Conservation (phyloP, 2,797 vertebrate genomes). For the Tiaroga cobitis region DNA sequence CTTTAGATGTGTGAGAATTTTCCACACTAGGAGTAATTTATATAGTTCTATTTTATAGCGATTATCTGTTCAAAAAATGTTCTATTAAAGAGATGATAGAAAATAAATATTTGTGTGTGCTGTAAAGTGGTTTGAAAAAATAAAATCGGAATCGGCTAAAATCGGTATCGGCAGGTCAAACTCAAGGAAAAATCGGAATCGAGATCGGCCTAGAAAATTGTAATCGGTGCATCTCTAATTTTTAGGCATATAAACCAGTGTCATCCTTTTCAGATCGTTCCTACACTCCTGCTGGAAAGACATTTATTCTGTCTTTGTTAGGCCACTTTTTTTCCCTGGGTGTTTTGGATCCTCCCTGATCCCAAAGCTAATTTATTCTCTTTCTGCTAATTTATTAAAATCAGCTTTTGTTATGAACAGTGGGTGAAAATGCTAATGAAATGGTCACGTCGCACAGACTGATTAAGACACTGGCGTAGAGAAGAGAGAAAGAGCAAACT, state of each 20-base stretch:
- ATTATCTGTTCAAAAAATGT: too few relatives aligned
- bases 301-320: constrained; percentile 42
- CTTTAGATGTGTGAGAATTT: too few relatives aligned
- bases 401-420: constrained; percentile 52
- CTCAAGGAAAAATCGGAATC: too few relatives aligned
- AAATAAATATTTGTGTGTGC: too few relatives aligned
- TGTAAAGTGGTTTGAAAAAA: too few relatives aligned
- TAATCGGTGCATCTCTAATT: too few relatives aligned
- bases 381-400: constrained; percentile 62
- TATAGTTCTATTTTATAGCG: too few relatives aligned
- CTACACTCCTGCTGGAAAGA: constrained; percentile 28
- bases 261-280: constrained; percentile 1
- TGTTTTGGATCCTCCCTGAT: constrained; percentile 48
- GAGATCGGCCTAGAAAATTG: too few relatives aligned
- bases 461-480: constrained; percentile 59
- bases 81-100: too few relatives aligned
- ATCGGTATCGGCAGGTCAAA: too few relatives aligned
- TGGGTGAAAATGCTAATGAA: constrained; percentile 67
- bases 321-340: constrained; percentile 18
- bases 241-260: neutral
- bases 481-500: constrained; percentile 63
- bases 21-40: too few relatives aligned
- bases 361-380: constrained; percentile 56
- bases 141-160: too few relatives aligned
- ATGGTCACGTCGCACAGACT: constrained; percentile 57